A percentile compares a stretch with the other conserved stretches of the same genome.
phyloP scores from a whole-genome alignment of 2,888 invertebrate species.

The Portevinia maculata region DNA sequence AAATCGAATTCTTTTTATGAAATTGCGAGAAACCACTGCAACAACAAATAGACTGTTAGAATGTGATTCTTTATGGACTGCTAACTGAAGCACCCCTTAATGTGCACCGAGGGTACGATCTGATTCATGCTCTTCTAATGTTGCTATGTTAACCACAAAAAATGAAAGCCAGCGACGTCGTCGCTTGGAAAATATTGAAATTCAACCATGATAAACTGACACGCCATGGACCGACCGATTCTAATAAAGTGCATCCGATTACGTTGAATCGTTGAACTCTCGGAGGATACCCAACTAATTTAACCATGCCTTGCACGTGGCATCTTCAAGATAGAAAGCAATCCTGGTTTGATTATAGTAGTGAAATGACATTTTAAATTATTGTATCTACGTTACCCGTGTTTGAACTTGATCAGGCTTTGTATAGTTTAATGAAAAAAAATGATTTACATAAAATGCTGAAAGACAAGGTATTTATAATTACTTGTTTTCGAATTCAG shows the following conservation, averaged over 20 bases:
- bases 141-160: constrained; percentile 68
- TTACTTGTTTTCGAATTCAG: too few relatives aligned
- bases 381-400: too few relatives aligned
- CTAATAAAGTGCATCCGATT: constrained; percentile 69
- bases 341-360: neutral
- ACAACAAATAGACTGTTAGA: constrained; percentile 61
- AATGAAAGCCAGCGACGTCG: constrained; percentile 33
- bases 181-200: constrained; percentile 49
- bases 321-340: constrained; percentile 21
- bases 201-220: constrained; percentile 55
- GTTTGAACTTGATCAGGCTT: constrained; percentile 3
- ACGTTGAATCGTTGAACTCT: constrained; percentile 38
- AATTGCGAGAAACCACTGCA: constrained; percentile 68
- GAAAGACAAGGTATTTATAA: too few relatives aligned
- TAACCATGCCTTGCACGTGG: constrained; percentile 52
- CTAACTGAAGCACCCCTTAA: constrained; percentile 71
- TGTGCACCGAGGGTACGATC: constrained; percentile 65
- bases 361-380: constrained; percentile 16
- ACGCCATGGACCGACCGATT: constrained; percentile 26
- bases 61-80: constrained; percentile 67
- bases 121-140: constrained; percentile 34
- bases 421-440: neutral
- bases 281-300: constrained; percentile 11
- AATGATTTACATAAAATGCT: too few relatives aligned
- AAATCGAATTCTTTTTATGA: constrained; percentile 45